These are phyloP conservation scores for Stenichneumon culpator DNA, from an alignment of 2,888 invertebrate genomes.

Conservation along the genomic window DNA sequence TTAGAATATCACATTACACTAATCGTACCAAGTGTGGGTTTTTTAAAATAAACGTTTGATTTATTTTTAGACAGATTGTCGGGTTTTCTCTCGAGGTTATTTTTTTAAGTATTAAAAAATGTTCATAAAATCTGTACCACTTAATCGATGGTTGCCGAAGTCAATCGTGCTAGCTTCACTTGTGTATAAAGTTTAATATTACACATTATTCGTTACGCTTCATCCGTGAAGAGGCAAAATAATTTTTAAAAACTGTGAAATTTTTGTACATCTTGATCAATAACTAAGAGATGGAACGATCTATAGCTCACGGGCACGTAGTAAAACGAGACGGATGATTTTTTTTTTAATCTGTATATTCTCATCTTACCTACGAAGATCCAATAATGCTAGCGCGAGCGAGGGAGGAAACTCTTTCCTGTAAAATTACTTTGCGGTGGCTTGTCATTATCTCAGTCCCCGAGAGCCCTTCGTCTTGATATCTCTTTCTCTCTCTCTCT, in stretches of 20 bases:
- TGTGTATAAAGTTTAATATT: not conserved
- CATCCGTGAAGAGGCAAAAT: not conserved
- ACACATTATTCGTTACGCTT: not conserved
- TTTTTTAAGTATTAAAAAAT: not conserved
- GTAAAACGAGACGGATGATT: slow-evolving; percentile 33
- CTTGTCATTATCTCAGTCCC: slow-evolving; percentile 71
- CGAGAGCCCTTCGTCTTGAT: slow-evolving; percentile 72
- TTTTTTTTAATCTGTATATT: slow-evolving; percentile 66
- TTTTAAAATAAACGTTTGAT: not conserved
- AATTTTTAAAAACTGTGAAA: not conserved
- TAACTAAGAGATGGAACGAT: slow-evolving; percentile 49
- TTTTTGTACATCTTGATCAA: slow-evolving; percentile 23
- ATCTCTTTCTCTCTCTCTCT: slow-evolving; percentile 43
- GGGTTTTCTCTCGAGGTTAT: not conserved
- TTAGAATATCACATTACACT: not conserved
- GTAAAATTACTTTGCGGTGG: slow-evolving; percentile 74
- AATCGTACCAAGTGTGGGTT: not conserved
- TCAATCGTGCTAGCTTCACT: not conserved
- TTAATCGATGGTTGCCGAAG: not conserved
- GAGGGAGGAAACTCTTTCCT: slow-evolving; percentile 70
- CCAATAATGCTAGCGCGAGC: slow-evolving; percentile 66
- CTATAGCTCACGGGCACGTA: slow-evolving; percentile 50
- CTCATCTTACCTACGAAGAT: slow-evolving; percentile 71
- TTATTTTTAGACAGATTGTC: not conserved
- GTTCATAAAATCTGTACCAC: not conserved